Evolutionary conservation across 2,888 invertebrate species (phyloP).

Genomic region (Pantelozetes paolii): DNA sequence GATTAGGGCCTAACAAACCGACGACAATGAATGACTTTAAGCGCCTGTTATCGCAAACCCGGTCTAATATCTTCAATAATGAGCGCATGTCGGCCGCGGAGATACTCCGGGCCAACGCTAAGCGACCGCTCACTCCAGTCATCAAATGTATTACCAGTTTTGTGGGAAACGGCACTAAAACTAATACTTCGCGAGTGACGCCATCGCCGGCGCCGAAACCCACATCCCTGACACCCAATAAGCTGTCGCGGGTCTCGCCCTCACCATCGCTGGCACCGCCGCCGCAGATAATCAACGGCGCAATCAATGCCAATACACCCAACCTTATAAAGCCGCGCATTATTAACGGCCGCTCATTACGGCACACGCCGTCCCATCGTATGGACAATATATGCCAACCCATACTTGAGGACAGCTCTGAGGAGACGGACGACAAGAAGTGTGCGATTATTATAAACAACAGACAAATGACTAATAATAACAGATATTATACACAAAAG

Average conservation of each 20-base stretch:
- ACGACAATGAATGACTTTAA: conserved; percentile 81
- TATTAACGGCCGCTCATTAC: conserved; percentile 8
- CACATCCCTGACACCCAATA: conserved; percentile 50
- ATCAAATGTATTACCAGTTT: conserved; percentile 35
- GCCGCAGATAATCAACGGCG: conserved; percentile 12
- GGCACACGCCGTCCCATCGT: conserved; percentile 15
- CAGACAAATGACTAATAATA: background rate
- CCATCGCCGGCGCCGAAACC: conserved; percentile 34
- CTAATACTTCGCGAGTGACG: conserved; percentile 60
- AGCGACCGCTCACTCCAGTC: conserved; percentile 42
- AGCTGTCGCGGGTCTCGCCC: conserved; percentile 55
- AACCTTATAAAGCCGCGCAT: conserved; percentile 21
- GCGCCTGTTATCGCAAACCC: conserved; percentile 56
- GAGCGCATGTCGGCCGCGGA: conserved; percentile 36
- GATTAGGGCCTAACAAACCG: conserved; percentile 57
- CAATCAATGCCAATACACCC: conserved; percentile 9
- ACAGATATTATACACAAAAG: background rate
- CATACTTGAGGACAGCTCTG: conserved; percentile 45
- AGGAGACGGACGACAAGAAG: conserved; percentile 44
- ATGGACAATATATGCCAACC: conserved; percentile 45
- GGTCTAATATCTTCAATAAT: conserved; percentile 35
- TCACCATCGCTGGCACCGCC: background rate
- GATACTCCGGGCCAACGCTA: conserved; percentile 43
- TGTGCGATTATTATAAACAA: conserved; percentile 2
- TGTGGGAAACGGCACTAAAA: conserved; percentile 43